Evolutionary conservation across 2,113 vertebrate species (phyloP).

Genomic region (Oncorhynchus clarkii): DNA sequence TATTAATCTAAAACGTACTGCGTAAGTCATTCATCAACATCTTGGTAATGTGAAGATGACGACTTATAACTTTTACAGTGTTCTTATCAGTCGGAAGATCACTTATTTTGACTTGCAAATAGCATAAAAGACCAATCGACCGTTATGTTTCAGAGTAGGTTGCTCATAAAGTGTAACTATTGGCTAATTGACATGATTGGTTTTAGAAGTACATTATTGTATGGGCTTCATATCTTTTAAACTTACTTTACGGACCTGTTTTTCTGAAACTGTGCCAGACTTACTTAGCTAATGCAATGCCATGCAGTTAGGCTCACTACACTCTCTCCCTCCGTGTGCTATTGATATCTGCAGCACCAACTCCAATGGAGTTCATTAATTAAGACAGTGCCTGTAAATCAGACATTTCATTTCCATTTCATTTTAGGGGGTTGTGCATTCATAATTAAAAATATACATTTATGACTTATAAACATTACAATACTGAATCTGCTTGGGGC

Average conservation of each 20-base stretch:
- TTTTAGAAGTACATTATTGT: not conserved
- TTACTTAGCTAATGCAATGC: constrained; percentile 56
- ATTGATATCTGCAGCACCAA: constrained; percentile 31
- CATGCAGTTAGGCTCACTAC: constrained; percentile 49
- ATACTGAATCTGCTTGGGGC: constrained; percentile 70
- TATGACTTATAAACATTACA: constrained; percentile 68
- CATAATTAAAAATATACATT: constrained; percentile 72
- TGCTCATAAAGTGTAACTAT: not conserved
- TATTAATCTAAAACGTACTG: not conserved
- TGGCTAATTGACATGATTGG: not conserved
- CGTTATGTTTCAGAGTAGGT: too few species aligned
- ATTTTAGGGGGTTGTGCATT: constrained; percentile 57
- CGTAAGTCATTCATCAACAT: too few species aligned
- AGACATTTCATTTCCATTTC: constrained; percentile 65
- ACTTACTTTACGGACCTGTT: constrained; percentile 31
- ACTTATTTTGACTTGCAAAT: too few species aligned
- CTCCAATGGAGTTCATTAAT: constrained; percentile 49
- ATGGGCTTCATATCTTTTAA: not conserved
- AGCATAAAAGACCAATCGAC: too few species aligned
- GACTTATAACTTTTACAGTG: too few species aligned
- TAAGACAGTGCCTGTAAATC: constrained; percentile 67
- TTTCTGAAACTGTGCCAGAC: not conserved
- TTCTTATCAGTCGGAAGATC: too few species aligned
- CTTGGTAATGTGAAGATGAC: too few species aligned
- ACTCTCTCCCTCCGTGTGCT: constrained; percentile 17